phyloP scores from a whole-genome alignment of 2,113 vertebrate genomes.

The Psittacara wagleri region DNA sequence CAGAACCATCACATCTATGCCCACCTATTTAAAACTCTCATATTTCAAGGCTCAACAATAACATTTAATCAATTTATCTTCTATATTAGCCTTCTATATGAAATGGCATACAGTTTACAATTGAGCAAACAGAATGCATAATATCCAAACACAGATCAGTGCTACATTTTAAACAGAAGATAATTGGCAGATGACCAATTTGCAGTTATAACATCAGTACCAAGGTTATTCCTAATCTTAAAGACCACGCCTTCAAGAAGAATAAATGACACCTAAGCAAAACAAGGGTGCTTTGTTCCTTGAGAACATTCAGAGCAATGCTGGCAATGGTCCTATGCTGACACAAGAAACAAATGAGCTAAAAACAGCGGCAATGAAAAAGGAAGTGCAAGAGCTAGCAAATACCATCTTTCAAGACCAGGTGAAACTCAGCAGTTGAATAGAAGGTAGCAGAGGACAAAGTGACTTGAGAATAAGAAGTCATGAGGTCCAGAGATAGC shows the following conservation, averaged over 20 bases:
- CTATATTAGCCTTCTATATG: neutral
- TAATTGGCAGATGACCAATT: neutral
- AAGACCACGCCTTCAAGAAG: neutral
- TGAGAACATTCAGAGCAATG: neutral
- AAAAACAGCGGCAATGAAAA: neutral
- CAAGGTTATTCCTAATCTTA: neutral
- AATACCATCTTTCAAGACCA: neutral
- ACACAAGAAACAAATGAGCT: neutral
- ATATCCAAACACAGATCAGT: neutral
- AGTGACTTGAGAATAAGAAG: neutral
- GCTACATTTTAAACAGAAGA: neutral
- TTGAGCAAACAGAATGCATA: neutral
- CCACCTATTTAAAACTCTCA: neutral
- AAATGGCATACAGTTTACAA: neutral
- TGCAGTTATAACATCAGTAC: neutral
- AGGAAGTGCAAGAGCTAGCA: neutral
- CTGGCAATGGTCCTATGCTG: neutral
- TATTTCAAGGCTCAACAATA: neutral
- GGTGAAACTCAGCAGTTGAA: constrained; percentile 12
- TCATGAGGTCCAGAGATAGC: neutral
- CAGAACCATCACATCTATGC: neutral
- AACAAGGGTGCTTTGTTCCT: neutral
- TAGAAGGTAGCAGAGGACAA: constrained; percentile 7
- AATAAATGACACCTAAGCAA: neutral
- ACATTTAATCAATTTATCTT: neutral